Conservation (phyloP, 2,888 invertebrate genomes). For the Anorthoa munda region DNA sequence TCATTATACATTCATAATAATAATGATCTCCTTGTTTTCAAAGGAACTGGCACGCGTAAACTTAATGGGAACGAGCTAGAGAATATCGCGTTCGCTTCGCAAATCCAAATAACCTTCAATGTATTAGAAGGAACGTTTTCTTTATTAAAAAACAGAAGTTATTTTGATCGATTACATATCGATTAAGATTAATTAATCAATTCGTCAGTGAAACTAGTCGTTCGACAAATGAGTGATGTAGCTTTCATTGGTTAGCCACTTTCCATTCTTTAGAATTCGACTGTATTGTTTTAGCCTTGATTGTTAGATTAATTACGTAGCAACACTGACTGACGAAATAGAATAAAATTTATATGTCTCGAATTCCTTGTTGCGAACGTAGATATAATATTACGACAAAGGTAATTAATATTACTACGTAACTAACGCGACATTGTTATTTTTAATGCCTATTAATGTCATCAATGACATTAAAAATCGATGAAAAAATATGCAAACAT, state of each 20-base stretch:
- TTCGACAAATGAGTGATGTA: constrained; percentile 50
- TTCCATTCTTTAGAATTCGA: constrained; percentile 52
- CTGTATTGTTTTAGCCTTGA: constrained; percentile 48
- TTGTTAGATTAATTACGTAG: constrained; percentile 44
- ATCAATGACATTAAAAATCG: constrained; percentile 14
- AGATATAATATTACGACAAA: constrained; percentile 2
- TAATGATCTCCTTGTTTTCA: constrained; percentile 42
- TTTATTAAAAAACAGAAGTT: constrained; percentile 14
- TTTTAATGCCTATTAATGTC: constrained; percentile 20
- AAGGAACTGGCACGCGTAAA: constrained; percentile 21
- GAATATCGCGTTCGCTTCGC: constrained; percentile 11
- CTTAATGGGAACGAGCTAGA: constrained; percentile 33
- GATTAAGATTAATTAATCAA: constrained; percentile 55
- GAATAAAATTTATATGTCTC: constrained; percentile 31
- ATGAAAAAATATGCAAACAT: constrained; percentile 24
- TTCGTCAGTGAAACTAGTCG: constrained; percentile 21
- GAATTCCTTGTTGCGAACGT: constrained; percentile 23
- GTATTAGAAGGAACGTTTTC: constrained; percentile 24
- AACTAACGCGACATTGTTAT: constrained; percentile 24
- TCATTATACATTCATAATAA: constrained; percentile 32
- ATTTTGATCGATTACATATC: constrained; percentile 34
- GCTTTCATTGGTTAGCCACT: constrained; percentile 55
- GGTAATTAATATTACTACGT: constrained; percentile 10
- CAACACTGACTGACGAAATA: constrained; percentile 44
- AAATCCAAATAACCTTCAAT: constrained; percentile 20